Conservation (phyloP, 2,797 vertebrate genomes). For the Leptodactylus fallax region DNA sequence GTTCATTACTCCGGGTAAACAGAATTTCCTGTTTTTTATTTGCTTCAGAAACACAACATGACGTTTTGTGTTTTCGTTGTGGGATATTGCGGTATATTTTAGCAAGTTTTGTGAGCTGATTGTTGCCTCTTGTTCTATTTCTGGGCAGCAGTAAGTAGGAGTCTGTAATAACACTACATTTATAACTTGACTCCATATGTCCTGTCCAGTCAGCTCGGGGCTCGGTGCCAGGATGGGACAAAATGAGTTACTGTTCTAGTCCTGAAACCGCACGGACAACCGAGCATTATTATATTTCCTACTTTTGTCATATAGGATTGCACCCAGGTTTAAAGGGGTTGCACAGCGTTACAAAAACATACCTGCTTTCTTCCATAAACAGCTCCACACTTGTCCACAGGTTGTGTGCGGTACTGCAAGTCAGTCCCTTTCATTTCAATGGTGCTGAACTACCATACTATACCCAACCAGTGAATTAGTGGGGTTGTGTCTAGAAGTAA, state of each 20-base stretch:
- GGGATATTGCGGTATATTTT: neutral
- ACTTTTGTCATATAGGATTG: neutral
- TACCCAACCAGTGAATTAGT: too few relatives aligned
- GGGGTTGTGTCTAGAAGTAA: too few relatives aligned
- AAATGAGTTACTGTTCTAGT: conserved; percentile 25
- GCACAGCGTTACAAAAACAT: neutral
- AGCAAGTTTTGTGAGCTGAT: neutral
- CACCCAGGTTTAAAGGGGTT: neutral
- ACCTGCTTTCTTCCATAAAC: neutral
- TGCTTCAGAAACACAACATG: neutral
- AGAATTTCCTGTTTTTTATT: neutral
- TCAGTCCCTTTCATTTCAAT: neutral
- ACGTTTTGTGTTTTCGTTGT: neutral
- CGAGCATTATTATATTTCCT: neutral
- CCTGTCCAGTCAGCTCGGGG: conserved; percentile 22
- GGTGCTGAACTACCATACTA: too few relatives aligned
- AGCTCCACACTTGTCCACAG: neutral
- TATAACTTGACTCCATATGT: conserved; percentile 34
- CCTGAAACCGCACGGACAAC: neutral
- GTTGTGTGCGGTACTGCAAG: neutral
- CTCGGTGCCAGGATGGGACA: neutral
- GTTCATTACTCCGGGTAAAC: neutral
- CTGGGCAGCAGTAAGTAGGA: conserved; percentile 21
- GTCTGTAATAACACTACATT: conserved; percentile 24
- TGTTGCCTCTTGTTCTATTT: conserved; percentile 36